A percentile compares a stretch with the other conserved stretches of the same genome.
phyloP scores from a whole-genome alignment of 2,888 invertebrate species.

The Hedychridium roseum region DNA sequence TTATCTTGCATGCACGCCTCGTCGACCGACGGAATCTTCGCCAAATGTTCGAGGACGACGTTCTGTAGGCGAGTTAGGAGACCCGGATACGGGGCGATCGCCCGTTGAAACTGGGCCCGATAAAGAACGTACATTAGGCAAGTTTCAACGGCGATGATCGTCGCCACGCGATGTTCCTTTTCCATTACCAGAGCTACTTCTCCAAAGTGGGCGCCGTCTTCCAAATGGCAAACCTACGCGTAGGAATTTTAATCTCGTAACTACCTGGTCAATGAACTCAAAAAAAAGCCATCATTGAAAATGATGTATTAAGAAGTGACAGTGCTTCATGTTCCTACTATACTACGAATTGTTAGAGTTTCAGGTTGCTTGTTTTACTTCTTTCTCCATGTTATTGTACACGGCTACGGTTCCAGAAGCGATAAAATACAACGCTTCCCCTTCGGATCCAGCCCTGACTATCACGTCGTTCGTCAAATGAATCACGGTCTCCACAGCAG shows the following conservation, averaged over 20 bases:
- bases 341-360: too few relatives aligned
- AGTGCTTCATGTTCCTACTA: too few relatives aligned
- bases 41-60: conserved; percentile 43
- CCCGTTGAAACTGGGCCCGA: conserved; percentile 58
- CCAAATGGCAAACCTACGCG: conserved; percentile 63
- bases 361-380: too few relatives aligned
- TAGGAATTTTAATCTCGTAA: too few relatives aligned
- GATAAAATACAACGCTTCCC: conserved; percentile 61
- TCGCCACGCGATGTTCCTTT: conserved; percentile 58
- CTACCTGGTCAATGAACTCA: too few relatives aligned
- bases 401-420: conserved; percentile 64
- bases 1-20: conserved; percentile 15
- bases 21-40: conserved; percentile 33
- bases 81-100: conserved; percentile 58
- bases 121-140: conserved; percentile 61
- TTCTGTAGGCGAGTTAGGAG: conserved; percentile 52
- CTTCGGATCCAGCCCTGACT: conserved; percentile 54
- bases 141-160: conserved; percentile 63
- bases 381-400: conserved; percentile 59
- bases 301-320: too few relatives aligned
- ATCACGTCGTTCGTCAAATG: conserved; percentile 61
- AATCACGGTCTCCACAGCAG: conserved; percentile 53
- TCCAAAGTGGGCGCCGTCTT: conserved; percentile 65
- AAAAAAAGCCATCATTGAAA: too few relatives aligned
- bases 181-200: conserved; percentile 63